Base-by-base conservation (phyloP, 1,140 invertebrate species). In the Armadillidium nasatum region DNA sequence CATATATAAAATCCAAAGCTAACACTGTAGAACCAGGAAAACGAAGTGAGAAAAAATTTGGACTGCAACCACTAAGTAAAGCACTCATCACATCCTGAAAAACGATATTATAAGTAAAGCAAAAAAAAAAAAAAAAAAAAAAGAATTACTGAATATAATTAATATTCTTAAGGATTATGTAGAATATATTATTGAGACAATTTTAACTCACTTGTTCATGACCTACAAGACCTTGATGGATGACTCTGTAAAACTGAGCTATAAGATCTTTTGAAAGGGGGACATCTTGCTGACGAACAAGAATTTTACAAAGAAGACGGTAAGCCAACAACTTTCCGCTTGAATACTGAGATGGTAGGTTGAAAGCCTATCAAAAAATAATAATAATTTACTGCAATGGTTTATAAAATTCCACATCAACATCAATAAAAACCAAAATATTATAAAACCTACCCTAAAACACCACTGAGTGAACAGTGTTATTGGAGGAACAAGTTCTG, bases 401-500 rank as follows among this genome's bases (percentile, higher is more conserved):
- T 3, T 2, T 13, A 10, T 22, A 66, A 11, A 54, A 19, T 23
- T 15, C 6, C n/a, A 22, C 10, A 54, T 50, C 84, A 22, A 80
- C 50, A 70, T 75, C 71, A 60, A 67, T 60, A 10, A 74, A 22
- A 77, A 78, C 74, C n/a, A 66, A 19, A 66, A 66, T n/a, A 7
- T 44, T 81, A 80, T 84, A 85, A 21, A 15, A 70, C 77, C 21
- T 43, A 81, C 80, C 82, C 87, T 90, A 83, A 95, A 93, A 84
- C 94, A 95, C 94, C 94, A 96, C 21, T 94, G 92, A 13, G 93
- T 89, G 78, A 95, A 90, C 76, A 96, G 88, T 66, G 91, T 90
- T 54, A 96, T 85, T 0, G 94, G 94, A 73, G 93, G 93, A 74
- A 93, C 89, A 66, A 93, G 84, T 75, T 91, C 88, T 0, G 92